Evolutionary conservation across 2,888 invertebrate genomes (phyloP), one percentile per base, ranked within the genome.

Genomic region (Macrosiphum euphorbiae): DNA sequence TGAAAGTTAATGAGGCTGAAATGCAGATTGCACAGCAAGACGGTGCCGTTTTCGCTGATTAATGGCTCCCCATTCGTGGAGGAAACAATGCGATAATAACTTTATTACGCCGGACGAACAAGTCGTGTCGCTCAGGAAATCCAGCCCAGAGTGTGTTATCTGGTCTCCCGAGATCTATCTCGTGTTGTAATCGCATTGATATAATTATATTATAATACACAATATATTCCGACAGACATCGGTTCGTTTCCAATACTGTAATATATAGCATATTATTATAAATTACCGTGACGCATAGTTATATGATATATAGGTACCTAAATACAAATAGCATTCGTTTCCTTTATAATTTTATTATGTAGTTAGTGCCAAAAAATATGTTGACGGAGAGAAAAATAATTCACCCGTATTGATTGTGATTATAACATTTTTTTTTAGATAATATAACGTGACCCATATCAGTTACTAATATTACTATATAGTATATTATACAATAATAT

Each of bases 1-100:
- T 94, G 93, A 94, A 94, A 94, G 94, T 94, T 94, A 94, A 94
- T 94, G 94, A 94, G 94, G 91, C 88, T 88, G 94, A 94, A 94
- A 94, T 94, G 92, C 94, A 94, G 94, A 94, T 94, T 94, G 94
- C 58, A 58, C 90, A 61, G 93, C 93, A 94, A 94, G 93, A 94
- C 93, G 93, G 93, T 94, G 61, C 93, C 93, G 93, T 94, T 94
- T 94, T 94, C 93, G 93, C 89, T 94, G 93, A 94, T 94, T 94
- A 94, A 94, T 94, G 90, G 92, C 58, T 88, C 93, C 61, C 90
- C 35, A 35, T 58, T 50, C 84, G 86, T 50, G 47, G 47, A 85
- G 93, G 93, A 93, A 94, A 94, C 90, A 94, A 94, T 90, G 93
- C 93, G 93, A 94, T 94, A 90, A 94, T 90, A 94, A 94, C 93